Evolutionary conservation across 1,140 invertebrate genomes (phyloP), one percentile per base, ranked within the genome.

Genomic region (Tenebrio molitor): DNA sequence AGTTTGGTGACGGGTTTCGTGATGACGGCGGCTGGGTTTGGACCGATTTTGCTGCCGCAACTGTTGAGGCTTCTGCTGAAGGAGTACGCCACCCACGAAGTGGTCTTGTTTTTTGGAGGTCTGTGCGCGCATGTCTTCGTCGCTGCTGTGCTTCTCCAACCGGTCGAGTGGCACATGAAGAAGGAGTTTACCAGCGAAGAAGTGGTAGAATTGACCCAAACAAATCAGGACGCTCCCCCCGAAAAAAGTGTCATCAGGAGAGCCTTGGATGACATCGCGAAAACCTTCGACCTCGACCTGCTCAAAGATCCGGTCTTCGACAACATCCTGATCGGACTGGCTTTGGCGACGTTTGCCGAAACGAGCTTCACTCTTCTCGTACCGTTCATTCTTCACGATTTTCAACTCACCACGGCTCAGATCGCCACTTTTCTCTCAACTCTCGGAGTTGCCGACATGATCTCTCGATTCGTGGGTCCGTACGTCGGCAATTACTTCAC

Each of bases 321-420:
- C 1, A 91, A 90, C 77, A 84, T 92, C 12, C 88, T 91, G 81
- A 76, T 90, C 16, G 91, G 91, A 0, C 84, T 92, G 65, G 90
- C 89, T 1, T 81, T 91, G 5, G 89, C 90, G 1, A 87, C 88
- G 74, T 90, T 91, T 71, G 88, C 87, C 2, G 91, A 92, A 81
- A 78, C 91, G 0, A 91, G 91, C 79, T 92, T 92, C 80, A 88
- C 90, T 0, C 83, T 91, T 2, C 80, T 92, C 21, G 90, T 89
- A 1, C 90, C 90, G 1, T 91, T 92, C 46, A 90, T 92, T 58
- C 78, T 92, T 25, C 83, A 81, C 1, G 90, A 91, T 72, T 89
- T 86, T 72, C 86, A 86, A 0, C 85, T 89, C 67, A 76, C 80
- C 0, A 90, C 86, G 16, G 58, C 80, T 1, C 84, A 90, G 82